Evolutionary conservation across 2,888 invertebrate genomes (phyloP).

Genomic region (Drosophila ezoana): DNA sequence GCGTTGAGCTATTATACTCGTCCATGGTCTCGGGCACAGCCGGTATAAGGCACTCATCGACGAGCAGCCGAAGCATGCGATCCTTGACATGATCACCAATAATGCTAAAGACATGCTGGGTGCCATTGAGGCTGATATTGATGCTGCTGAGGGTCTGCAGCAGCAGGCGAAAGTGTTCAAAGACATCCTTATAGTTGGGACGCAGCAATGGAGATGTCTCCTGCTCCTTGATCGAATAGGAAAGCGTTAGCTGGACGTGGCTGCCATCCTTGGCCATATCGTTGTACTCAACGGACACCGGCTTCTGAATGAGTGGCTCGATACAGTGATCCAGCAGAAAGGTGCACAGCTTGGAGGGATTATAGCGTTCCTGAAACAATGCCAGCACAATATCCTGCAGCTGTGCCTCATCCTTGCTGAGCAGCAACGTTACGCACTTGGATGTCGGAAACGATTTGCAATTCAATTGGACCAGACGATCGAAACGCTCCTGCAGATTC

Average conservation of each 20-base stretch:
- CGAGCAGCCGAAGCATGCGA: conserved; percentile 88
- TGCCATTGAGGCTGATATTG: conserved; percentile 78
- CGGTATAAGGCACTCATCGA: conserved; percentile 90
- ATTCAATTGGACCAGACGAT: conserved; percentile 81
- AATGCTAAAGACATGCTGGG: conserved; percentile 82
- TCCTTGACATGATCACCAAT: conserved; percentile 87
- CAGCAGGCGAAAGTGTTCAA: conserved; percentile 76
- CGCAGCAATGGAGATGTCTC: conserved; percentile 60
- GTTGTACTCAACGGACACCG: conserved; percentile 81
- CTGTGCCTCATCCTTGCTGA: conserved; percentile 80
- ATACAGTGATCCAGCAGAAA: conserved; percentile 84
- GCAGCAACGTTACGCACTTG: conserved; percentile 80
- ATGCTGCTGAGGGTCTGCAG: conserved; percentile 79
- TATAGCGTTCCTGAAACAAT: conserved; percentile 83
- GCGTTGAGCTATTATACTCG: conserved; percentile 88
- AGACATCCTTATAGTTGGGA: conserved; percentile 83
- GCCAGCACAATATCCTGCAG: conserved; percentile 82
- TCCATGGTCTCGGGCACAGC: conserved; percentile 91
- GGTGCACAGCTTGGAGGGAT: conserved; percentile 81
- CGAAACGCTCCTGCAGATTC: conserved; percentile 83
- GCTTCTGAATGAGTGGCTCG: conserved; percentile 82
- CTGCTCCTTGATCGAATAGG: conserved; percentile 81
- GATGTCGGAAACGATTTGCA: conserved; percentile 83
- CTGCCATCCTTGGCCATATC: conserved; percentile 66
- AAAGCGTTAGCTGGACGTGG: conserved; percentile 77